Percentiles rank a stretch among this genome's conserved stretches.
phyloP scores from a whole-genome alignment of 2,888 invertebrate genomes.

The Cerastoderma edule region DNA sequence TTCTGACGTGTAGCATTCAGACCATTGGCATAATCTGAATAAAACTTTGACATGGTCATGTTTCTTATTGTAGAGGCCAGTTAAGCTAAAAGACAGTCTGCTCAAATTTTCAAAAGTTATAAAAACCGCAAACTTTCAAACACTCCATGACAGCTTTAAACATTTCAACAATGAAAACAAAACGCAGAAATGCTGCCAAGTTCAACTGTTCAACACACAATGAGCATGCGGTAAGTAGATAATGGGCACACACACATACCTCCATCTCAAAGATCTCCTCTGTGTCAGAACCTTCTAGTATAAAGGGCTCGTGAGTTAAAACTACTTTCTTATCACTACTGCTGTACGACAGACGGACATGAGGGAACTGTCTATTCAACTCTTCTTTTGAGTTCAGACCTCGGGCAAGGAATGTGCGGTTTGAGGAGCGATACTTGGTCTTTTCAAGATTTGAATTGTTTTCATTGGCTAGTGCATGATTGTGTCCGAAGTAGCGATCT shows the following conservation, averaged over 20 bases:
- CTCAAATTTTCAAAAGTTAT: no score
- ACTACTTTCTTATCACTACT: constrained; percentile 67
- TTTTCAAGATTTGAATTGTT: constrained; percentile 58
- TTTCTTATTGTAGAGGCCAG: no score
- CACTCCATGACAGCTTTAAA: constrained; percentile 12
- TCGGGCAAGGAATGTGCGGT: constrained; percentile 54
- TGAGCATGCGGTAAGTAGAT: constrained; percentile 13
- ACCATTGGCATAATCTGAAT: no score
- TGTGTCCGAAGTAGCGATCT: constrained; percentile 78
- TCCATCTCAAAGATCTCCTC: constrained; percentile 68
- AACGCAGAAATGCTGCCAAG: constrained; percentile 13
- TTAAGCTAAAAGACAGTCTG: no score
- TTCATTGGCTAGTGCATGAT: constrained; percentile 76
- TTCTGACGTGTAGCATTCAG: no score
- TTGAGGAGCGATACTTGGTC: constrained; percentile 52
- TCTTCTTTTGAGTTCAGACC: constrained; percentile 64
- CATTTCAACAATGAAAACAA: no score
- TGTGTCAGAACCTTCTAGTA: constrained; percentile 63
- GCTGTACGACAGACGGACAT: constrained; percentile 71
- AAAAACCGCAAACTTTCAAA: no score
- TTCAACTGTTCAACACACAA: background rate
- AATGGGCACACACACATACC: constrained; percentile 53
- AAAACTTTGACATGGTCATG: no score
- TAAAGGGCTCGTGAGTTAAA: constrained; percentile 64
- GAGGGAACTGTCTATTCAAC: constrained; percentile 68